A percentile compares a stretch with the other conserved stretches of the same genome.
Evolutionary conservation across 2,797 vertebrate species (phyloP).

Genomic region (Chlorospingus flavigularis): DNA sequence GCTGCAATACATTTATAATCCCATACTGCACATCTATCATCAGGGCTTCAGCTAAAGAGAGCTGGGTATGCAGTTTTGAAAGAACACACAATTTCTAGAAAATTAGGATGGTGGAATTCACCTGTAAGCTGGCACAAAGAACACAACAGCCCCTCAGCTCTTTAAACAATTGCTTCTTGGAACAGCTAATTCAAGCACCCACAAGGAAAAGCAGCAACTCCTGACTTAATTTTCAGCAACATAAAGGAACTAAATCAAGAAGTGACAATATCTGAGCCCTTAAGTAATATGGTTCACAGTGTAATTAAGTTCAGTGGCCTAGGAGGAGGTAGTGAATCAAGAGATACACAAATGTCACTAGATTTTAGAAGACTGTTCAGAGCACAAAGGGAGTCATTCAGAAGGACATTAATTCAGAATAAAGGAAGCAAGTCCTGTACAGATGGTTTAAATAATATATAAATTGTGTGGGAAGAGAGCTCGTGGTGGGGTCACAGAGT

Average conservation of each 20-base stretch:
- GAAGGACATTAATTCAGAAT: not conserved
- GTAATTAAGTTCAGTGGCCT: constrained; percentile 12
- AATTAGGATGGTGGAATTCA: not conserved
- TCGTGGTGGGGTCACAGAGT: not conserved
- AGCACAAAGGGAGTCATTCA: not conserved
- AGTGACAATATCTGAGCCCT: not conserved
- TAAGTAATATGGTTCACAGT: constrained; percentile 18
- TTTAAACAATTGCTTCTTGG: constrained; percentile 13
- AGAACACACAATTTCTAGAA: not conserved
- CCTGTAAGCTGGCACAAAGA: not conserved
- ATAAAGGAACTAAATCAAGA: not conserved
- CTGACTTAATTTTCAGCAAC: constrained; percentile 23
- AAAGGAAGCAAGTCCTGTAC: not conserved
- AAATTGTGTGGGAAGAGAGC: not conserved
- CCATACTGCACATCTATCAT: not conserved
- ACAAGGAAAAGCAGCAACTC: constrained; percentile 20
- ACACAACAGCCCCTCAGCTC: not conserved
- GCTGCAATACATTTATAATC: not conserved
- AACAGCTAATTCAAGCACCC: not conserved
- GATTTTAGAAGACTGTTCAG: not conserved
- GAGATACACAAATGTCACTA: not conserved
- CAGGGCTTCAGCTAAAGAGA: not conserved
- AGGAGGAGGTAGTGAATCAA: not conserved
- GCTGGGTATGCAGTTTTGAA: not conserved
- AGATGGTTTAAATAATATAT: constrained; percentile 8